Percentiles rank a stretch among this genome's conserved stretches.
Conservation (phyloP, 2,888 invertebrate species). For the Chalcosyrphus nemorum region DNA sequence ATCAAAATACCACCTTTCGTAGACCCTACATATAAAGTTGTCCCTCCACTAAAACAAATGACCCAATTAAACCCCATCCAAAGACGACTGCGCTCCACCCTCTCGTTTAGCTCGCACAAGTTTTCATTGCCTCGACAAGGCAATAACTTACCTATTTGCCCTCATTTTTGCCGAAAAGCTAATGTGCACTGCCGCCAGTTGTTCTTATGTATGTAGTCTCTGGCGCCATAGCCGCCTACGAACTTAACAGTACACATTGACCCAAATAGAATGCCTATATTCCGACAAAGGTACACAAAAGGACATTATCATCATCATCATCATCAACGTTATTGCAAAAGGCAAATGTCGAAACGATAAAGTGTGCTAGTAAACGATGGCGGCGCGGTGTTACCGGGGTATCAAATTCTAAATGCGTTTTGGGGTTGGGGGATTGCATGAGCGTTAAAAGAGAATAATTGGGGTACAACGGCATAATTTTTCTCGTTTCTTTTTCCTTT, state of each 20-base stretch:
- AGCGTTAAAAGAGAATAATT: constrained; percentile 38
- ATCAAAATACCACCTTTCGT: constrained; percentile 13
- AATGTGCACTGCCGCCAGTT: constrained; percentile 27
- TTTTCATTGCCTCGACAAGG: constrained; percentile 13
- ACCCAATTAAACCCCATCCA: constrained; percentile 32
- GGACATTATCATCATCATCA: constrained; percentile 53
- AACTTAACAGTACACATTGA: constrained; percentile 22
- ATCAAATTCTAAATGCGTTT: constrained; percentile 48
- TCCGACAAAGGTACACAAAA: constrained; percentile 48
- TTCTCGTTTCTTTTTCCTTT: background rate
- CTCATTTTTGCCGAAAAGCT: constrained; percentile 30
- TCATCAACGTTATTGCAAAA: constrained; percentile 55
- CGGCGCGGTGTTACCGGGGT: constrained; percentile 1
- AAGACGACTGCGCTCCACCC: background rate
- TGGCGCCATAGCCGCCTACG: constrained; percentile 1
- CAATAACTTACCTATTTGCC: constrained; percentile 49
- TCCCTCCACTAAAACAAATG: constrained; percentile 20
- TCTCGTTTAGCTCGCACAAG: background rate
- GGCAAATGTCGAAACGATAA: constrained; percentile 44
- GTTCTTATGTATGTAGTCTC: background rate
- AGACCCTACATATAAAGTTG: constrained; percentile 23
- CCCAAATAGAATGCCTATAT: constrained; percentile 43
- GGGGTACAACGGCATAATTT: constrained; percentile 28
- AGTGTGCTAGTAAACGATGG: constrained; percentile 22
- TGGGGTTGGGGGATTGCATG: background rate